These are phyloP conservation scores for Caiman crocodilus DNA, from an alignment of 2,797 vertebrate genomes.

Conservation along the genomic window DNA sequence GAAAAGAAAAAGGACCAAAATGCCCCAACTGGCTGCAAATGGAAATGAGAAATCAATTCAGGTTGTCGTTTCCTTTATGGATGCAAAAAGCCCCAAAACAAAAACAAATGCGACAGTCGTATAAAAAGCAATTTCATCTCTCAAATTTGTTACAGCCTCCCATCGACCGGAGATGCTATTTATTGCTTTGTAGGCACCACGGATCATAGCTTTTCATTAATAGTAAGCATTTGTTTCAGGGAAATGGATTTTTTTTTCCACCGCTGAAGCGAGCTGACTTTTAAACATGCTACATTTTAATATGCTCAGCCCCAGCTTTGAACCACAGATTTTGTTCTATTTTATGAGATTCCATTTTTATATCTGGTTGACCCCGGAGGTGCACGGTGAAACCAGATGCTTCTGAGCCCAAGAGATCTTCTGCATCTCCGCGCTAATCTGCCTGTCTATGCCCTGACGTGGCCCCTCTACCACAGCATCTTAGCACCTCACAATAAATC, in stretches of 20 bases:
- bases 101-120: constrained; percentile 13
- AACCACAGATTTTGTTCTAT: constrained; percentile 38
- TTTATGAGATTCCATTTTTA: constrained; percentile 35
- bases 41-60: constrained; percentile 16
- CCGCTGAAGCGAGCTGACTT: constrained; percentile 42
- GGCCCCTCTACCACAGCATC: neutral
- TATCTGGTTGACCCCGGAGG: neutral
- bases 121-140: constrained; percentile 22
- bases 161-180: constrained; percentile 46
- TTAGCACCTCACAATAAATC: fast-evolving
- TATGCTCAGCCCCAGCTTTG: constrained; percentile 26
- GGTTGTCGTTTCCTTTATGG: neutral
- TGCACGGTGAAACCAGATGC: neutral
- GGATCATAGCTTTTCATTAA: constrained; percentile 66
- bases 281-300: constrained; percentile 48
- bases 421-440: neutral
- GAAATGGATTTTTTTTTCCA: constrained; percentile 63
- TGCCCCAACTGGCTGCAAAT: neutral
- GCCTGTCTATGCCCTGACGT: neutral
- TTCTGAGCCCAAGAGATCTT: neutral
- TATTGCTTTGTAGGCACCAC: neutral
- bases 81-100: neutral
- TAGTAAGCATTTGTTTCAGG: constrained; percentile 78
- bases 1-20: neutral
- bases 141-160: neutral